Evolutionary conservation across 1,140 invertebrate genomes (phyloP).

Genomic region (Amyelois transitella): DNA sequence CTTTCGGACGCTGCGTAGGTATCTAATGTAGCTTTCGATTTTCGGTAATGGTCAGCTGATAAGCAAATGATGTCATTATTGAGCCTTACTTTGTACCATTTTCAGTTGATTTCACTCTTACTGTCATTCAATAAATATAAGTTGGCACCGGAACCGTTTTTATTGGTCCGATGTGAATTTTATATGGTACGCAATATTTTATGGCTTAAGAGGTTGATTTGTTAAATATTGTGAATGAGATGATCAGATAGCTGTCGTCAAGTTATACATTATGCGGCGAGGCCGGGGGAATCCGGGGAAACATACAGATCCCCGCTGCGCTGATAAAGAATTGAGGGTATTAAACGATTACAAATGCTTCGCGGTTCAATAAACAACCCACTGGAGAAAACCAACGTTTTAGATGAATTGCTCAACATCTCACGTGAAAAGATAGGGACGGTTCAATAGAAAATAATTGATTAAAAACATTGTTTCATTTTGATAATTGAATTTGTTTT

Average conservation of each 20-base stretch:
- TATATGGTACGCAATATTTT: slow-evolving; percentile 15
- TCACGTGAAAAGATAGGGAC: not conserved
- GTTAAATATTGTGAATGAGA: slow-evolving; percentile 26
- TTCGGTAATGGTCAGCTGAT: slow-evolving; percentile 72
- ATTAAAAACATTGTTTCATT: not conserved
- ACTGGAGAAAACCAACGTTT: slow-evolving; percentile 36
- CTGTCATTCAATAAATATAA: slow-evolving; percentile 13
- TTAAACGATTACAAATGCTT: slow-evolving; percentile 74
- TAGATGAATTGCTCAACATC: slow-evolving; percentile 45
- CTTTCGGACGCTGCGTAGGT: slow-evolving; percentile 52
- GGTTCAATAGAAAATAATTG: not conserved
- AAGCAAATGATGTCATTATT: slow-evolving; percentile 70
- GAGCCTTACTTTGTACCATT: slow-evolving; percentile 61
- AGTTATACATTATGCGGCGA: slow-evolving; percentile 44
- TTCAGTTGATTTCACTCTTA: slow-evolving; percentile 28
- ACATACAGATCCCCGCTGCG: slow-evolving; percentile 34
- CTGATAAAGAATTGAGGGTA: slow-evolving; percentile 75
- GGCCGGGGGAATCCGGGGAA: slow-evolving; percentile 35
- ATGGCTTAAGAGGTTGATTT: slow-evolving; percentile 5
- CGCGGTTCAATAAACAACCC: slow-evolving; percentile 67
- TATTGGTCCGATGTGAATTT: slow-evolving; percentile 9
- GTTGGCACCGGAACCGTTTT: slow-evolving; percentile 2
- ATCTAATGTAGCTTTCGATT: slow-evolving; percentile 65
- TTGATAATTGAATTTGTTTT: too few species aligned
- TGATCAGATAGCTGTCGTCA: slow-evolving; percentile 54